Evolutionary conservation across 2,888 invertebrate genomes (phyloP), one percentile per base, ranked within the genome.

Genomic region (Matsumyia berberina): DNA sequence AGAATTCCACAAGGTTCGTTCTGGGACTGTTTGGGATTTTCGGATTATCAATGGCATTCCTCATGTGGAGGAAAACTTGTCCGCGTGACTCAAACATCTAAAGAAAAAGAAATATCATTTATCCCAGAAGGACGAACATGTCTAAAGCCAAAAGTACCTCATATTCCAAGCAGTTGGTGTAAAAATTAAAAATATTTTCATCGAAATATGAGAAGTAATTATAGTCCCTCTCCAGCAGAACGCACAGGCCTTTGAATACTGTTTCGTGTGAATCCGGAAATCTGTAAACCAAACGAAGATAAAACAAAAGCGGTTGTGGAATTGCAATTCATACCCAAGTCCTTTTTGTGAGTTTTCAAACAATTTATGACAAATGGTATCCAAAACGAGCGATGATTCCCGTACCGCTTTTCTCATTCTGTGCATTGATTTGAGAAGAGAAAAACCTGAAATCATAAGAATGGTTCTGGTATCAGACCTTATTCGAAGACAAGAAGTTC

Each of bases 271-370:
- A 74, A 8, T 80, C 64, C 0, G 29, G 42, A 17, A 60, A 42
- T 24, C 83, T 83, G 35, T 11, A 58, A 60, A n/a, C 24, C 9
- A 5, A 11, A 35, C 24, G n/a, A 1, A 12, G 57, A 49, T 24
- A 3, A 29, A 6, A 15, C 3, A 3, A 39, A 1, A 58, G 29
- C 3, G 6, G 1, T n/a, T 12, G 24, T 12, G 19, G 2, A 24
- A 31, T 5, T 12, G 12, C 5, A 5, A 12, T 58, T 8, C 15
- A 1, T 76, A 85, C 85, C 74, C 80, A 15, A 80, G 64, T 58
- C 85, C 85, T 31, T 70, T 80, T 42, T 66, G 39, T n/a, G 74
- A 39, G 31, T 46, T 49, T n/a, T 66, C 11, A 46, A 85, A 85
- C 7, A 85, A 35, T 9, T 46, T 53, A 17, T 76, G 58, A 46